These are phyloP conservation scores for Seriola aureovittata DNA, from an alignment of 2,113 vertebrate genomes.

Conservation along the genomic window DNA sequence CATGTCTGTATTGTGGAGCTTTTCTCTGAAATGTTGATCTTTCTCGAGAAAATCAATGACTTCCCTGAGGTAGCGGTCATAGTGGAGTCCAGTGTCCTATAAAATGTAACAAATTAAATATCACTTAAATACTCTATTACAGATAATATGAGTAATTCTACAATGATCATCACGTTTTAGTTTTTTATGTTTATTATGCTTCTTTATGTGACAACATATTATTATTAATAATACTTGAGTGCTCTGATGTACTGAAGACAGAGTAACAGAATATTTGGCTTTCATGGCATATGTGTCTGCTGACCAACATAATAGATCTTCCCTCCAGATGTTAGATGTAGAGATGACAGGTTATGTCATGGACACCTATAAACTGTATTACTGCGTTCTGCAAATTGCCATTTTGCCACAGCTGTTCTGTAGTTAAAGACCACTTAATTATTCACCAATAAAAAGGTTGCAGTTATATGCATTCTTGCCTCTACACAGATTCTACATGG, in stretches of 20 bases:
- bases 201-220: not conserved
- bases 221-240: not conserved
- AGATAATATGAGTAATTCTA: not conserved
- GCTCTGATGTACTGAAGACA: not conserved
- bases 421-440: not conserved
- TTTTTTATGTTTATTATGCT: not conserved
- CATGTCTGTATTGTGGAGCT: slow-evolving; percentile 97
- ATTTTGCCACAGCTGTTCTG: not conserved
- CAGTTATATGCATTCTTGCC: not conserved
- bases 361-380: not conserved
- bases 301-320: not conserved
- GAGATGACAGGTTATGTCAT: not conserved
- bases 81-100: slow-evolving; percentile 98
- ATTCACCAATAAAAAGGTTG: not conserved
- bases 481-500: not conserved
- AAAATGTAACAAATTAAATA: slow-evolving; percentile 45
- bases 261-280: not conserved
- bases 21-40: slow-evolving; percentile 97
- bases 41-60: slow-evolving; percentile 99
- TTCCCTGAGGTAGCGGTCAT: slow-evolving; percentile 97
- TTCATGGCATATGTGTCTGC: not conserved
- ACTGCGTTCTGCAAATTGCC: not conserved
- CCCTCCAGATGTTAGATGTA: slow-evolving; percentile 15
- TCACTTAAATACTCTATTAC: not conserved
- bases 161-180: not conserved